Evolutionary conservation across 2,113 vertebrate species (phyloP).

Genomic region (Brachionichthys hirsutus): DNA sequence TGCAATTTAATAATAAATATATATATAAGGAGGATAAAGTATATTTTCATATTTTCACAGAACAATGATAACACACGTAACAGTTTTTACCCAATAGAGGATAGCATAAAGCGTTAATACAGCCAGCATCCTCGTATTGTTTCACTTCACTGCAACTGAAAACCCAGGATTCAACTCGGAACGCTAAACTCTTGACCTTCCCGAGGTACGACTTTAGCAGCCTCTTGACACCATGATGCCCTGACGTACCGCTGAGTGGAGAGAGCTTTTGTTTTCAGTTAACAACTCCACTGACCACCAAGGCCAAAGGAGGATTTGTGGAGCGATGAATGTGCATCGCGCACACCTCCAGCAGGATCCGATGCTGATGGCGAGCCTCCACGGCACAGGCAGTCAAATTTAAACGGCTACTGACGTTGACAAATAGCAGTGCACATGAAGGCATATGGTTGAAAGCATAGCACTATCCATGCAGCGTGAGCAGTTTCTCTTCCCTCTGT

Average conservation of each 20-base stretch:
- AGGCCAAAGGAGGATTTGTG: constrained; percentile 40
- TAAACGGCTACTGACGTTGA: constrained; percentile 38
- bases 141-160: constrained; percentile 14
- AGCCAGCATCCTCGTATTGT: too few species aligned
- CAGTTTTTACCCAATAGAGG: too few species aligned
- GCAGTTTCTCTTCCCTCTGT: constrained; percentile 38
- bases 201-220: constrained; percentile 42
- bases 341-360: neutral
- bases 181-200: constrained; percentile 38
- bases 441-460: constrained; percentile 45
- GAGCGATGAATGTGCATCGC: constrained; percentile 3
- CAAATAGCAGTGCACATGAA: constrained; percentile 43
- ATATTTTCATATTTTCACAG: constrained; percentile 48
- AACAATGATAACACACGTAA: neutral
- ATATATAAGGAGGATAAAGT: constrained; percentile 54
- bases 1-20: constrained; percentile 55
- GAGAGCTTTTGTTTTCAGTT: constrained; percentile 31
- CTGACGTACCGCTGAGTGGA: constrained; percentile 16
- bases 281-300: constrained; percentile 42
- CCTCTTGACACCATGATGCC: constrained; percentile 48
- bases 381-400: constrained; percentile 11
- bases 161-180: constrained; percentile 29
- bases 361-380: neutral
- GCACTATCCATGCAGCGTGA: constrained; percentile 11
- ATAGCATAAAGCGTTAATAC: too few species aligned